These are phyloP conservation scores for Oeneis ivallda DNA, from an alignment of 2,888 invertebrate genomes.

Conservation along the genomic window DNA sequence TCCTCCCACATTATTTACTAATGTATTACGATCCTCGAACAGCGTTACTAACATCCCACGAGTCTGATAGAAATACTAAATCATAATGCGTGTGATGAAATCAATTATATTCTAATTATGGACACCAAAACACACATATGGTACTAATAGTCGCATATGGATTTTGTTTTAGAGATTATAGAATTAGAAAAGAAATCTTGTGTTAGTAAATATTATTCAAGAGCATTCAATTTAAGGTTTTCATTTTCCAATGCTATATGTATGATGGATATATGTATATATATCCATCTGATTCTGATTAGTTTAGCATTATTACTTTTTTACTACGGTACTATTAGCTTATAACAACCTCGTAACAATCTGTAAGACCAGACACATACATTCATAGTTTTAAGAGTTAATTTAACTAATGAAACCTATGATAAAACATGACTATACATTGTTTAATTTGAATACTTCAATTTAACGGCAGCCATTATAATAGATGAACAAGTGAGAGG, in stretches of 20 bases:
- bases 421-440: slow-evolving; percentile 13
- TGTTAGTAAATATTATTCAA: background rate
- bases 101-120: slow-evolving; percentile 25
- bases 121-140: background rate
- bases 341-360: background rate
- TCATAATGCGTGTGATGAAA: slow-evolving; percentile 44
- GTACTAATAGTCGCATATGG: background rate
- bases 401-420: background rate
- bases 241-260: background rate
- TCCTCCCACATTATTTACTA: slow-evolving; percentile 68
- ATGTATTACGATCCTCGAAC: slow-evolving; percentile 67
- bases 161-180: background rate
- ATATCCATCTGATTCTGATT: background rate
- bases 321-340: too few species aligned
- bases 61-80: slow-evolving; percentile 47
- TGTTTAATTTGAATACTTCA: slow-evolving; percentile 31
- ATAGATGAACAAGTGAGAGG: slow-evolving; percentile 42
- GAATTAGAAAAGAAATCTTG: background rate
- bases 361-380: background rate
- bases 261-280: background rate
- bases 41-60: slow-evolving; percentile 52
- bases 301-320: background rate
- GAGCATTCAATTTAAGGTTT: background rate
- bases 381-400: background rate
- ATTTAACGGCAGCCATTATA: slow-evolving; percentile 51